phyloP scores from a whole-genome alignment of 2,888 invertebrate species.

The Tineola bisselliella region DNA sequence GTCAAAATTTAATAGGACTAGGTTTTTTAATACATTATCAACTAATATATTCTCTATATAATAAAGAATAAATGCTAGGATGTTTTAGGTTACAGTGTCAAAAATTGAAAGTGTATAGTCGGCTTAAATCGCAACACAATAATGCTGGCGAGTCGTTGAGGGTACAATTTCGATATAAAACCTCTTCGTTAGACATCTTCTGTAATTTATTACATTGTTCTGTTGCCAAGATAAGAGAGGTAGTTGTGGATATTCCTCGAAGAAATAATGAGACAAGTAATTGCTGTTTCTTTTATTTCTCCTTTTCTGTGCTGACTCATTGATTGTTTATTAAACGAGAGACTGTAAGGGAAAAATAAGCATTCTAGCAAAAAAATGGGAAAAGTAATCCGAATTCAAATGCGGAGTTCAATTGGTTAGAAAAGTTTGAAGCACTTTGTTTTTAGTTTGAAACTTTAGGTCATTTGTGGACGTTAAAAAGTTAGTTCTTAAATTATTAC shows the following conservation, averaged over 20 bases:
- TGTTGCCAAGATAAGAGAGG: conserved; percentile 30
- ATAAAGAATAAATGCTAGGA: too few relatives aligned
- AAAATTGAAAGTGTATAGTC: not conserved
- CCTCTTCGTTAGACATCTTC: conserved; percentile 31
- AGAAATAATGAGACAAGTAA: conserved; percentile 8
- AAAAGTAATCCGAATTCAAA: not conserved
- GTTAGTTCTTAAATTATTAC: not conserved
- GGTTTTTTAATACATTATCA: too few relatives aligned
- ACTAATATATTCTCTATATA: too few relatives aligned
- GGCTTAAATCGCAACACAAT: not conserved
- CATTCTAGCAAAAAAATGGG: not conserved
- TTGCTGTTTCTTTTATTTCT: conserved; percentile 6
- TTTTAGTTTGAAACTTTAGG: not conserved
- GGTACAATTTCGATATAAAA: conserved; percentile 26
- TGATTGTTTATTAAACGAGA: conserved; percentile 1
- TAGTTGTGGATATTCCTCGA: conserved; percentile 20
- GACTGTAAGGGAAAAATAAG: not conserved
- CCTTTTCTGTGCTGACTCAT: conserved; percentile 1
- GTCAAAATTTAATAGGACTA: too few relatives aligned
- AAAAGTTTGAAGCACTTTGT: not conserved
- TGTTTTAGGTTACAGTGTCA: not conserved
- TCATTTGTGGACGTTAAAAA: not conserved
- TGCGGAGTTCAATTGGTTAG: not conserved
- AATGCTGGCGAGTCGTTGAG: not conserved
- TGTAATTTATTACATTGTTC: conserved; percentile 45